Evolutionary conservation across 2,113 vertebrate species (phyloP).

Genomic region (Athene cunicularia): DNA sequence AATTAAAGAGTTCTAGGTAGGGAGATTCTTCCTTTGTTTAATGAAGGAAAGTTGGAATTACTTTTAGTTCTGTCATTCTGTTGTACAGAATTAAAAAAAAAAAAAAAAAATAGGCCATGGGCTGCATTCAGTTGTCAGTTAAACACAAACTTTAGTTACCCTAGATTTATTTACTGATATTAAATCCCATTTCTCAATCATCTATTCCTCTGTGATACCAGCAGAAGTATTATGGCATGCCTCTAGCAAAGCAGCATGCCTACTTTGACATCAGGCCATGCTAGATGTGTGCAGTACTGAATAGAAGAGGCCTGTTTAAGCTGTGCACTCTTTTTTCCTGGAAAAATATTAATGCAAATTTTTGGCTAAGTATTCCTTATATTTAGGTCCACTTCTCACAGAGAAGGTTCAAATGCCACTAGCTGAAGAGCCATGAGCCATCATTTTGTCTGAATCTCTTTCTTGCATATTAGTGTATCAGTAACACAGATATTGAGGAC

Average conservation of each 20-base stretch:
- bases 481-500: neutral
- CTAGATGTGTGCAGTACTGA: neutral
- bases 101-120: neutral
- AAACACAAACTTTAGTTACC: neutral
- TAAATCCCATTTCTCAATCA: neutral
- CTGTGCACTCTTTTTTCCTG: neutral
- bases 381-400: neutral
- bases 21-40: neutral
- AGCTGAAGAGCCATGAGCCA: neutral
- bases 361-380: neutral
- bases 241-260: neutral
- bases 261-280: neutral
- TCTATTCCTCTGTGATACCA: neutral
- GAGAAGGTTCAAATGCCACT: neutral
- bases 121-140: neutral
- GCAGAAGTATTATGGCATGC: neutral
- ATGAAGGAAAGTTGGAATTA: neutral
- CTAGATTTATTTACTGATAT: neutral
- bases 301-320: neutral
- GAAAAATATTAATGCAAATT: neutral
- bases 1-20: neutral
- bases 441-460: neutral
- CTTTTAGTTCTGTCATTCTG: neutral
- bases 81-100: neutral
- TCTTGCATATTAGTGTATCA: too few relatives aligned